A percentile compares a stretch with the other conserved stretches of the same genome.
phyloP scores from a whole-genome alignment of 2,113 vertebrate species.

The Hypanus sabinus region DNA sequence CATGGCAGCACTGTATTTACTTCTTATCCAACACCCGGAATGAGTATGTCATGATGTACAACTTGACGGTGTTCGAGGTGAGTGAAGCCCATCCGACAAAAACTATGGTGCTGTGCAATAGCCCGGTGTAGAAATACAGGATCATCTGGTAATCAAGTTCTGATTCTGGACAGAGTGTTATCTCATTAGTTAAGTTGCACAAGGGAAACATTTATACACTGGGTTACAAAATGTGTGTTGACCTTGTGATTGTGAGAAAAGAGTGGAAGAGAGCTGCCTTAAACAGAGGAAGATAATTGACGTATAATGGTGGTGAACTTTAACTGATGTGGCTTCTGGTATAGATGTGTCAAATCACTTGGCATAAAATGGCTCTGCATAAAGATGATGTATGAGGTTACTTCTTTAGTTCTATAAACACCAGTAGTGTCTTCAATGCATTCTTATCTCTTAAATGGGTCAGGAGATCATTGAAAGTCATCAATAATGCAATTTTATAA shows the following conservation, averaged over 20 bases:
- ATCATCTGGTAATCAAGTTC: background rate
- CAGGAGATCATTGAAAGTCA: background rate
- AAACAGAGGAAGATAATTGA: background rate
- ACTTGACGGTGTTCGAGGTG: conserved; percentile 97
- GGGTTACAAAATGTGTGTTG: background rate
- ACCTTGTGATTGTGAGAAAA: background rate
- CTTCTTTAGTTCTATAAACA: background rate
- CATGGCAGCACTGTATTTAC: conserved; percentile 94
- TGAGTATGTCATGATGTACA: conserved; percentile 99
- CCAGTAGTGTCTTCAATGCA: background rate
- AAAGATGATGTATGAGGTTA: background rate
- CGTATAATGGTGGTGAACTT: background rate
- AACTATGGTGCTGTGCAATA: background rate
- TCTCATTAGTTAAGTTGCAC: background rate
- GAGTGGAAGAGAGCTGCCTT: background rate
- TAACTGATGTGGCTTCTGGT: background rate
- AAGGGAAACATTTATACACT: background rate
- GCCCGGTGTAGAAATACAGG: background rate
- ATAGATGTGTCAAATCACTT: background rate
- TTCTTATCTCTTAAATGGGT: background rate
- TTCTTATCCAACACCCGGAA: conserved; percentile 94
- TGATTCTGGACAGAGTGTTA: background rate
- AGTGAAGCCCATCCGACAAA: conserved; percentile 45
- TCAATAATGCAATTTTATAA: background rate
- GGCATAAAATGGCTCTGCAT: background rate